Evolutionary conservation across 2,797 vertebrate genomes (phyloP).

Genomic region (Tokudaia muenninki): DNA sequence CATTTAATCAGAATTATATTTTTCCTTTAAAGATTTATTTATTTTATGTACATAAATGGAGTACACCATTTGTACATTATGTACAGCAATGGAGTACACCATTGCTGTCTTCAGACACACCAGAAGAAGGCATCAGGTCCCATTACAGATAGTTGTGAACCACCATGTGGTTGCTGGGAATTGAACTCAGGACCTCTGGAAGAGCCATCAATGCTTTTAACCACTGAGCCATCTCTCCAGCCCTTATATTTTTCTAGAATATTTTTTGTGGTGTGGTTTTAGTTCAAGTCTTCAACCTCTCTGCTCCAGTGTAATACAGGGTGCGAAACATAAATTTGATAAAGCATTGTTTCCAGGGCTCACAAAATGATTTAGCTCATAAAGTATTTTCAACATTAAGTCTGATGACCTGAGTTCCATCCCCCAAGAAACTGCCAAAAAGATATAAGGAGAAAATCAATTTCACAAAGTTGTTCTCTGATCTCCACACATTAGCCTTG

Average conservation of each 20-base stretch:
- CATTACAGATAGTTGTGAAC: no score
- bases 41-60: no score
- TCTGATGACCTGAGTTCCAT: not conserved
- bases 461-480: not conserved
- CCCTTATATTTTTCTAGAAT: not conserved
- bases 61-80: no score
- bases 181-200: no score
- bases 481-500: not conserved
- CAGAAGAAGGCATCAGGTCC: no score
- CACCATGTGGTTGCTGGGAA: no score
- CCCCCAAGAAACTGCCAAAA: not conserved
- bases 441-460: not conserved
- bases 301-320: not conserved
- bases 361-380: not conserved
- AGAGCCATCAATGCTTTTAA: no score
- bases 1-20: not conserved
- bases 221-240: no score
- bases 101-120: no score
- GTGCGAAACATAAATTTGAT: not conserved
- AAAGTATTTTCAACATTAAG: not conserved
- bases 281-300: not conserved
- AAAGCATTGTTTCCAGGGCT: not conserved
- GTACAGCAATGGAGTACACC: no score
- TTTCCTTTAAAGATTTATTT: no score
- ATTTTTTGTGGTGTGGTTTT: conserved; percentile 12